These are phyloP conservation scores for Listronotus bonariensis DNA, from an alignment of 1,140 invertebrate genomes.

Conservation along the genomic window DNA sequence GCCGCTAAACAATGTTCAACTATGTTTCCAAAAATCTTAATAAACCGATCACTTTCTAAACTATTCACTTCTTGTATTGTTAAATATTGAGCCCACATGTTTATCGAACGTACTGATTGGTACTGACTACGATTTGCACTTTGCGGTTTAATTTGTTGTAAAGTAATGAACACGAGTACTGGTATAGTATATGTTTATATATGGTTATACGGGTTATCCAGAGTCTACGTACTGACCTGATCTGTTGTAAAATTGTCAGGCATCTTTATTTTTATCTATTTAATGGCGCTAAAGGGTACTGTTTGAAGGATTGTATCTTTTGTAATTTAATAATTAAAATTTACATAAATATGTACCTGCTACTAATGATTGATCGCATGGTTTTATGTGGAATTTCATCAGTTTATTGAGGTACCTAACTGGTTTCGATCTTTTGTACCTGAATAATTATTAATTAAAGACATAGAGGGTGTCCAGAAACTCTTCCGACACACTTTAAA, in stretches of 20 bases:
- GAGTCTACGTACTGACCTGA: background rate
- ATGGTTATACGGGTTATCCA: constrained; percentile 7
- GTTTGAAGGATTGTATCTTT: too few relatives aligned
- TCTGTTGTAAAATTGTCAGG: background rate
- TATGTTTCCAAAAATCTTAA: constrained; percentile 66
- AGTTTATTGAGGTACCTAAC: too few relatives aligned
- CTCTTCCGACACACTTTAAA: too few relatives aligned
- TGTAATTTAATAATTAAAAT: too few relatives aligned
- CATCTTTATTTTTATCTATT: background rate
- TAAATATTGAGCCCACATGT: constrained; percentile 31
- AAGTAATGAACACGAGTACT: too few relatives aligned
- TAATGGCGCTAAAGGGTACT: constrained; percentile 12
- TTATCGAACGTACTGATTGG: background rate
- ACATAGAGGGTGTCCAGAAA: too few relatives aligned
- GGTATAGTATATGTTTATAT: constrained; percentile 4
- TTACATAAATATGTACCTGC: too few relatives aligned
- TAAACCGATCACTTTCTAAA: constrained; percentile 62
- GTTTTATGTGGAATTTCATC: too few relatives aligned
- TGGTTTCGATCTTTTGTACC: too few relatives aligned
- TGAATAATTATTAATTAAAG: too few relatives aligned
- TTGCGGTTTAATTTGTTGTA: background rate
- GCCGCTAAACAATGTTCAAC: constrained; percentile 66
- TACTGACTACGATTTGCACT: background rate
- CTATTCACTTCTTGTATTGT: constrained; percentile 60
- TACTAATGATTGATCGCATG: too few relatives aligned